Evolutionary conservation across 2,113 vertebrate species (phyloP).

Genomic region (Lathamus discolor): DNA sequence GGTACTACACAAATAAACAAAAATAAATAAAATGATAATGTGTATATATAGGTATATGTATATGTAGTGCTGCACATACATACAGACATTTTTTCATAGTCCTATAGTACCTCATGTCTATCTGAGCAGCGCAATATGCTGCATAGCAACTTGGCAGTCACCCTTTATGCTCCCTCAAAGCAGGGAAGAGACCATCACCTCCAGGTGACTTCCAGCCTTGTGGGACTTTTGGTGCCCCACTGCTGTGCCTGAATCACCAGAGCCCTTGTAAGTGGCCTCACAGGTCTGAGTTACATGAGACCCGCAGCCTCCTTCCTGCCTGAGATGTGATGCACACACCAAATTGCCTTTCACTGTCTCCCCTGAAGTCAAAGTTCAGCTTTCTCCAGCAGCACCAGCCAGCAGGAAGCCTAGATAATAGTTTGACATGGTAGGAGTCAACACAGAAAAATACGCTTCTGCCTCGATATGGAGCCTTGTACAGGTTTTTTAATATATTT

Average conservation of each 20-base stretch:
- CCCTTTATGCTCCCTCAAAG: background rate
- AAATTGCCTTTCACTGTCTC: slow-evolving; percentile 3
- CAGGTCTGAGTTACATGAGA: background rate
- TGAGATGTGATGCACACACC: background rate
- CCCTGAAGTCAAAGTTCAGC: slow-evolving; percentile 22
- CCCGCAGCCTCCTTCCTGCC: background rate
- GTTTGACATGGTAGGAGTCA: background rate
- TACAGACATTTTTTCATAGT: background rate
- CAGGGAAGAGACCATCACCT: background rate
- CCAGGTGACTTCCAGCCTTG: background rate
- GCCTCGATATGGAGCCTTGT: background rate
- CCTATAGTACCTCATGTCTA: background rate
- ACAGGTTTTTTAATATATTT: background rate
- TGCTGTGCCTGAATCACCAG: background rate
- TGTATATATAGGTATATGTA: background rate
- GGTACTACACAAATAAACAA: background rate
- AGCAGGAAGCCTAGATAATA: slow-evolving; percentile 1
- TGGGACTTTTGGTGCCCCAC: background rate
- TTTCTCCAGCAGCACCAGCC: background rate
- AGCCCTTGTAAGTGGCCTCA: background rate
- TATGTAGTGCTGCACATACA: background rate
- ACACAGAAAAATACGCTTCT: background rate
- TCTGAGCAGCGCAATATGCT: background rate
- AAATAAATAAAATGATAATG: background rate
- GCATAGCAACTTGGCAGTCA: background rate